These are phyloP conservation scores for Seriola rivoliana DNA, from an alignment of 2,113 vertebrate species.

Conservation along the genomic window DNA sequence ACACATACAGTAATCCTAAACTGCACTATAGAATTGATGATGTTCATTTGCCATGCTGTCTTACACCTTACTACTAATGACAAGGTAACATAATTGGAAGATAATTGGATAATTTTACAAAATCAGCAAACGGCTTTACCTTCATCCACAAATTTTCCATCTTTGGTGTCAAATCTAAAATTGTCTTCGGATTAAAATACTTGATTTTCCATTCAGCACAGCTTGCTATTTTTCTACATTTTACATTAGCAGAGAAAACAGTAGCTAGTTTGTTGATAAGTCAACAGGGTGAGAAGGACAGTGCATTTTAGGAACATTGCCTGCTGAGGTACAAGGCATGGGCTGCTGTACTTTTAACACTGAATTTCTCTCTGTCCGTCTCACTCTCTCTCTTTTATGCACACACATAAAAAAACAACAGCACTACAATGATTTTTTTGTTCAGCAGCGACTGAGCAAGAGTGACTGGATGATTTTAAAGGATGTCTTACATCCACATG, in stretches of 20 bases:
- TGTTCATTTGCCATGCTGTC: no score
- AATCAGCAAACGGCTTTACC: no score
- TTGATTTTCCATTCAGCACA: not conserved
- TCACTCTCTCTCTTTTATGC: not conserved
- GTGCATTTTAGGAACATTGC: not conserved
- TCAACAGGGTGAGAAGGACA: not conserved
- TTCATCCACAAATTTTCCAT: not conserved
- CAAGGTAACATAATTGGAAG: no score
- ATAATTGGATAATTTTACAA: no score
- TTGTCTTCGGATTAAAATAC: not conserved
- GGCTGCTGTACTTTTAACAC: not conserved
- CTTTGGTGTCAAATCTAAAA: not conserved
- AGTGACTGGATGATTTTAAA: constrained; percentile 43
- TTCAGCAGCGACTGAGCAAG: not conserved
- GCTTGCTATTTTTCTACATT: not conserved
- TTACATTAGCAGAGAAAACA: not conserved
- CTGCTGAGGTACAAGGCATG: not conserved
- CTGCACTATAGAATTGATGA: no score
- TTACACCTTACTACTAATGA: no score
- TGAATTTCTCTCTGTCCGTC: not conserved
- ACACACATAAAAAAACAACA: constrained; percentile 9
- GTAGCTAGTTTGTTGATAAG: no score
- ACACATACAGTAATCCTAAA: no score
- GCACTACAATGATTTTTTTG: not conserved
- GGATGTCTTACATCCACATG: constrained; percentile 54